Percentiles rank a stretch among this genome's conserved stretches.
These are phyloP conservation scores for Sebastes matsubarae DNA, from an alignment of 2,797 vertebrate species.

Conservation along the genomic window DNA sequence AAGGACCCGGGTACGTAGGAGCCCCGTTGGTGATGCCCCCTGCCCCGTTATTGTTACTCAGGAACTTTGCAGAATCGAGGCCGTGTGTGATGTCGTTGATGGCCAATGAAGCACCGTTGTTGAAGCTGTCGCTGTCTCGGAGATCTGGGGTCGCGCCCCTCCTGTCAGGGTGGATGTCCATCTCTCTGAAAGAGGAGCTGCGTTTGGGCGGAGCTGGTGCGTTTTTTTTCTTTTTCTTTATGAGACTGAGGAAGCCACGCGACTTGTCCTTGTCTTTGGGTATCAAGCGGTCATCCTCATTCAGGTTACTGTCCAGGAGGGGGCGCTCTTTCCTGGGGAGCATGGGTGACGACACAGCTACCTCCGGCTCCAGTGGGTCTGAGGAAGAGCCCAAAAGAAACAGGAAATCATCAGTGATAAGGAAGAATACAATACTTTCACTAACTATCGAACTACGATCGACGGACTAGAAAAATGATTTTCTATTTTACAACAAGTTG, in stretches of 20 bases:
- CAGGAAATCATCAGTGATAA: not conserved
- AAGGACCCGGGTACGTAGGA: slow-evolving; percentile 82
- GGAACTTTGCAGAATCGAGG: slow-evolving; percentile 83
- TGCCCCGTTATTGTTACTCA: slow-evolving; percentile 80
- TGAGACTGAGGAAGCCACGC: slow-evolving; percentile 91
- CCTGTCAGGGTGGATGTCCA: slow-evolving; percentile 85
- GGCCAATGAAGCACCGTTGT: slow-evolving; percentile 81
- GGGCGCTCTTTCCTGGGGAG: slow-evolving; percentile 92
- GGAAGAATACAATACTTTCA: not conserved
- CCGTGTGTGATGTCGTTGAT: slow-evolving; percentile 68
- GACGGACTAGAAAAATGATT: not conserved
- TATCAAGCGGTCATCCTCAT: slow-evolving; percentile 92
- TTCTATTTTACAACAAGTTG: not conserved
- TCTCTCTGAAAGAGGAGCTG: slow-evolving; percentile 95
- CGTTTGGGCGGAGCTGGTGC: slow-evolving; percentile 94
- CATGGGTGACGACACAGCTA: slow-evolving; percentile 87
- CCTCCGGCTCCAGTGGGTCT: slow-evolving; percentile 89
- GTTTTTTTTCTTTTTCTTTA: slow-evolving; percentile 97
- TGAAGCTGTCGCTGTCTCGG: slow-evolving; percentile 81
- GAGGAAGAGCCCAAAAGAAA: slow-evolving; percentile 13
- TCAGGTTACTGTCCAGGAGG: slow-evolving; percentile 84
- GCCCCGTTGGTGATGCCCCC: slow-evolving; percentile 87
- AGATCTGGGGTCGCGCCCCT: slow-evolving; percentile 75
- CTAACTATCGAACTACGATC: not conserved
- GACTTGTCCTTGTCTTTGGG: slow-evolving; percentile 92